These are phyloP conservation scores for Vulpes ferrilata DNA, from an alignment of 2,113 vertebrate genomes.

Conservation along the genomic window DNA sequence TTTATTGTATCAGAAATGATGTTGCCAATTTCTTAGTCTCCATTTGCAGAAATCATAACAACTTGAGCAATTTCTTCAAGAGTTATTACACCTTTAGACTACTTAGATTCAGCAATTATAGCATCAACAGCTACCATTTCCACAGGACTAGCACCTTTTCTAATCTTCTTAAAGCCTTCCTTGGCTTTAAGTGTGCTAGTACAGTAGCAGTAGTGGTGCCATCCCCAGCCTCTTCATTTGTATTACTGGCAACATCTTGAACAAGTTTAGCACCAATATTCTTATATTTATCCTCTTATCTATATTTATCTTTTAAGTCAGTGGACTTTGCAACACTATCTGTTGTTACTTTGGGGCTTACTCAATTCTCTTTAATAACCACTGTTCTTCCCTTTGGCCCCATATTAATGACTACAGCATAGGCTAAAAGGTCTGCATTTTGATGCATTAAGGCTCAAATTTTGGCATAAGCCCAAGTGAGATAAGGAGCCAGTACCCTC, in stretches of 20 bases:
- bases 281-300: background rate
- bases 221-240: background rate
- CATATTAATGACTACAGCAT: background rate
- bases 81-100: background rate
- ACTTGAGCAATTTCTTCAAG: background rate
- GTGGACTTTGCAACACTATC: background rate
- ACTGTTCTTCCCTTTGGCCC: background rate
- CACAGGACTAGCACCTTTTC: background rate
- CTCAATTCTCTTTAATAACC: background rate
- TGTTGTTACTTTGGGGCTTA: background rate
- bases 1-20: background rate
- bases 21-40: background rate
- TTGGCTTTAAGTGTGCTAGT: background rate
- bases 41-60: background rate
- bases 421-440: background rate
- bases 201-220: background rate
- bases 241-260: background rate
- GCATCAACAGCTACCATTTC: background rate
- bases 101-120: background rate
- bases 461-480: background rate
- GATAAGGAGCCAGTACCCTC: background rate
- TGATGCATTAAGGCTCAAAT: background rate
- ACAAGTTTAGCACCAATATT: background rate
- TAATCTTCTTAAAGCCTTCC: background rate
- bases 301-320: background rate